These are phyloP conservation scores for Camponotus pennsylvanicus DNA, from an alignment of 1,140 invertebrate genomes.

Conservation along the genomic window DNA sequence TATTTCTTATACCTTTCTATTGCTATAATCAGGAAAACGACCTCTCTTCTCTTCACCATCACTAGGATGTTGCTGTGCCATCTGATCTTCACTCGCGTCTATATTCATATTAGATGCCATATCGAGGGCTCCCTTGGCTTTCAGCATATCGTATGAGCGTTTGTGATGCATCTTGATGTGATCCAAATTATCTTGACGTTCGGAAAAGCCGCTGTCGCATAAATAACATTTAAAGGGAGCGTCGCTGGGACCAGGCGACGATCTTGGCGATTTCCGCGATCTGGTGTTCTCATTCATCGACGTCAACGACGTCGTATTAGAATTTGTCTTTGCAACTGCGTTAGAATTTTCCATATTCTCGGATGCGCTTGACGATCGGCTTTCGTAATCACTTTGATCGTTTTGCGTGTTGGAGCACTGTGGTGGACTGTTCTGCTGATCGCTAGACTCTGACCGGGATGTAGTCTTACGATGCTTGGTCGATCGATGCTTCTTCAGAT, in stretches of 20 bases:
- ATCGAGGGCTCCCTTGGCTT: constrained; percentile 93
- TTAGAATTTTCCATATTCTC: constrained; percentile 75
- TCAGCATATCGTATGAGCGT: constrained; percentile 91
- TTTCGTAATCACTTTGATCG: constrained; percentile 85
- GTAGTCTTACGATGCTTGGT: constrained; percentile 88
- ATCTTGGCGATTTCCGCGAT: constrained; percentile 74
- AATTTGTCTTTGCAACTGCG: constrained; percentile 17
- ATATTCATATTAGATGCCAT: constrained; percentile 81
- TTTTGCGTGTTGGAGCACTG: constrained; percentile 77
- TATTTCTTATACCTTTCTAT: constrained; percentile 90
- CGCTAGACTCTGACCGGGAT: constrained; percentile 80
- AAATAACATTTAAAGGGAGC: constrained; percentile 97
- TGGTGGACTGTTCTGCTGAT: constrained; percentile 78
- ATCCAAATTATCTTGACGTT: constrained; percentile 92
- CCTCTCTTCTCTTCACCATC: constrained; percentile 87
- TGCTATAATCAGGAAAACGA: constrained; percentile 94
- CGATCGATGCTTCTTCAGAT: constrained; percentile 92
- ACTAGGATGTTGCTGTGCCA: constrained; percentile 80
- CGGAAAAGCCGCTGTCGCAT: constrained; percentile 94
- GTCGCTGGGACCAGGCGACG: constrained; percentile 85
- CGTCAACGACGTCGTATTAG: constrained; percentile 41
- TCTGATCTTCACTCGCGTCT: constrained; percentile 84
- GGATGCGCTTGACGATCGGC: constrained; percentile 82
- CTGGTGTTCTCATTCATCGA: constrained; percentile 66
- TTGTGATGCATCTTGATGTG: constrained; percentile 92